Evolutionary conservation across 2,113 vertebrate species (phyloP), one percentile per base, ranked within the genome.

Genomic region (Callopanchax toddi): DNA sequence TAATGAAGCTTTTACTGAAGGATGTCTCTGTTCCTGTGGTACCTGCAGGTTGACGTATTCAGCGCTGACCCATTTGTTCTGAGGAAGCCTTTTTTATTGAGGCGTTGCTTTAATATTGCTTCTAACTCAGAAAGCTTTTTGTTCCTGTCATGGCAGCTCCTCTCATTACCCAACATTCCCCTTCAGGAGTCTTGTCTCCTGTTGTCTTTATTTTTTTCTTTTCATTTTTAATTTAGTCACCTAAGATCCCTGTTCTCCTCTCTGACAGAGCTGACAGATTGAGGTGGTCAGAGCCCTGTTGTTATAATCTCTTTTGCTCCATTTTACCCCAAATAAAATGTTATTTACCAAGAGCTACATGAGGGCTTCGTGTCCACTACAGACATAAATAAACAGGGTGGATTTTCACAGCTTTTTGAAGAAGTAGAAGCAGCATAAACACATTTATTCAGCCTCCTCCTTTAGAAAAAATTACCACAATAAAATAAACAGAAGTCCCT

Each of bases 211-310:
- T 7, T 3, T 26, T 36, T 69, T 72, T n/a, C n/a, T n/a, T n/a
- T n/a, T n/a, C n/a, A n/a, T n/a, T 65, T 80, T 76, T 83, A 58
- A 36, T 77, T 66, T 44, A 36, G 22, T 59, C 79, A 61, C 79
- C 56, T 72, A 43, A 53, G 37, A 60, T 15, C 48, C 51, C 25
- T 16, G 46, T 54, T 40, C 9, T 72, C 69, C 49, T 64, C 15
- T 5, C 12, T 58, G 70, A 67, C 70, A 46, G 34, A 74, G 69
- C n/a, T n/a, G 67, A 67, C 72, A 70, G 70, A 68, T 54, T 29
- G 65, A 75, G 72, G 71, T 62, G n/a, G 65, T 60, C 51, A 80
- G 86, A 78, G 74, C 75, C 23, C 40, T 77, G 69, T 74, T 68
- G 65, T 72, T 68, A 67, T 59, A 18, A 56, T 74, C 81, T 70